Evolutionary conservation across 2,888 invertebrate genomes (phyloP), one percentile per base, ranked within the genome.

Genomic region (Mycalesis mineus): DNA sequence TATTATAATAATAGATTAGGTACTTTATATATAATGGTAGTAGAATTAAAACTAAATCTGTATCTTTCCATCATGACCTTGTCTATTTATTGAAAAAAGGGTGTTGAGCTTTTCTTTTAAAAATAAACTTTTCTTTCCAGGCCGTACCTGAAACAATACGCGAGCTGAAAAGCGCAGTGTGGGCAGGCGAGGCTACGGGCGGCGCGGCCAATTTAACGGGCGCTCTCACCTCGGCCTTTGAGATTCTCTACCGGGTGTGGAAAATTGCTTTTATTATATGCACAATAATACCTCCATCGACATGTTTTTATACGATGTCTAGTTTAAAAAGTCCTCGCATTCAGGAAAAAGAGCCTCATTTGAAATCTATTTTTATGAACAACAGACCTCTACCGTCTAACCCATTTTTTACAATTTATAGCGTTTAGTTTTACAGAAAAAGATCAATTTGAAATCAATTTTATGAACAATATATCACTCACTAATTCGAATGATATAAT

Each of bases 171-270:
- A 92, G 94, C 33, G 93, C 94, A 0, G 82, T 97, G 61, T 93
- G 93, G 80, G 92, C 92, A 40, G 91, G 96, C 9, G 93, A 95
- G 66, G 92, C 94, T 70, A 94, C 95, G 60, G 94, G 96, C 45
- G 90, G 91, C 48, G 81, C 82, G 29, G 97, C 98, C 9, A 97
- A 99, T 84, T 95, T 98, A 78, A 96, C 97, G 0, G 94, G 94
- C 7, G 98, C 98, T 0, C 90, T 99, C n/a, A 94, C 94, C 54
- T 94, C 95, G 40, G 98, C 96, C 6, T 99, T 99, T 78, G 96
- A 97, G 82, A 93, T 98, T 62, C 91, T 99, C 51, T 95, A 95
- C 75, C 94, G 94, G 91, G 97, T 96, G 91, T 66, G 40, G 40
- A 56, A 31, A 63, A 57, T 50, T 49, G 45, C 52, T 61, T 62